A percentile compares a stretch with the other conserved stretches of the same genome.
phyloP scores from a whole-genome alignment of 2,113 vertebrate genomes.

The Malurus alboscapulatus region DNA sequence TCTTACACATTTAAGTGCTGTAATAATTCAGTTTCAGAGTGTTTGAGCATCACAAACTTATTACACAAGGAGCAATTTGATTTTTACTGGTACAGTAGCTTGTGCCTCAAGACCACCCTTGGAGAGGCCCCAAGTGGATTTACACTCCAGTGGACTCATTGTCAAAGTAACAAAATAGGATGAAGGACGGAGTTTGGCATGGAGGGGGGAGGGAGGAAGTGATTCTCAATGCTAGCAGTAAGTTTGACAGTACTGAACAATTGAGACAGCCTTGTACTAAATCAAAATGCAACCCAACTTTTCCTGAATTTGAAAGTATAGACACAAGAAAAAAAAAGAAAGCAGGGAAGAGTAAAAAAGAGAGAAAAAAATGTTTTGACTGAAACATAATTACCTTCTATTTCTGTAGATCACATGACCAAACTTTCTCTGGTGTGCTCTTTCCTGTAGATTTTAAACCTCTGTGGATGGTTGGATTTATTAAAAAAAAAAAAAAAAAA shows the following conservation, averaged over 20 bases:
- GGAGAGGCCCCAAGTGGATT: neutral
- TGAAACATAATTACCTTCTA: neutral
- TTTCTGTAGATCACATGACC: neutral
- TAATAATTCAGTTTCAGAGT: conserved; percentile 7
- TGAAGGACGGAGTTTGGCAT: accelerated
- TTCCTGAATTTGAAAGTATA: neutral
- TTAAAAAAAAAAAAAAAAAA: neutral
- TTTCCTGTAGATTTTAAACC: neutral
- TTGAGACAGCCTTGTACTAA: neutral
- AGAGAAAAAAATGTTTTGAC: neutral
- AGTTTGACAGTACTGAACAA: neutral
- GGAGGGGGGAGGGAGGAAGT: neutral
- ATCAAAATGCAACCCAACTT: neutral
- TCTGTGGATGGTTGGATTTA: neutral
- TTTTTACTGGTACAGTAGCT: conserved; percentile 18
- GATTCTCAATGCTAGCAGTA: neutral
- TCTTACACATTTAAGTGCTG: conserved; percentile 1
- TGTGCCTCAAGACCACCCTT: conserved; percentile 41
- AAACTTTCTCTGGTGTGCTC: neutral
- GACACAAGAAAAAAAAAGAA: neutral
- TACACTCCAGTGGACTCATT: conserved; percentile 12
- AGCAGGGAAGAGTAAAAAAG: neutral
- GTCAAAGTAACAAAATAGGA: conserved; percentile 34
- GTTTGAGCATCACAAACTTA: neutral
- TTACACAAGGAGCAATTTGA: neutral